Evolutionary conservation across 2,888 invertebrate genomes (phyloP), one percentile per base, ranked within the genome.

Genomic region (Zeuzera pyrina): DNA sequence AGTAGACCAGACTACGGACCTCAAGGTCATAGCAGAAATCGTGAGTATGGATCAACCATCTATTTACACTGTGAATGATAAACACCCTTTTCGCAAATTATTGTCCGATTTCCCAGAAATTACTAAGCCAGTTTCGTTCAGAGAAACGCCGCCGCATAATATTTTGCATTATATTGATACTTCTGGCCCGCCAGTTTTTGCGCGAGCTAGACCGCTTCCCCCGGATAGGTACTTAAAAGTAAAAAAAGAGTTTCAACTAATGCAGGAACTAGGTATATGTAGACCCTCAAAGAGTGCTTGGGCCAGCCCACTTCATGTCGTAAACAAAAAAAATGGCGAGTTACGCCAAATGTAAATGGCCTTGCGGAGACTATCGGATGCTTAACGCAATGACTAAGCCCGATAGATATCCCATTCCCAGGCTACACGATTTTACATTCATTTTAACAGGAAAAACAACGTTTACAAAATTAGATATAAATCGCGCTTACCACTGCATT

Each of bases 401-500:
- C 12, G 35, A 35, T 25, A 15, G 28, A 8, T 35, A 35, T 13
- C 31, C 35, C 10, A 28, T 30, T 2, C 33, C 39, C 1, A 15
- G 33, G 11, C 6, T 39, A 15, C 19, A 25, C 7, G 36, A 37
- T 26, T 33, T 28, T 15, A 33, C 28, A 3, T 33, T 30, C 15
- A 19, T 33, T 11, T 11, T 30, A 13, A 26, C 7, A 6, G 27
- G 27, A 12, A 12, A 12, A 11, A 12, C 8, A 12, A 16, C 21
- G 6, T 33, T 22, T 13, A 12, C 21, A 13, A 15, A 10, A 14
- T 10, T 33, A 3, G 52, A 58, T 34, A 30, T 59, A 2, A 27
- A 36, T 2, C 28, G 38, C 28, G 66, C 65, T 1, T 71, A 53
- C 33, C 43, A 61, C 32, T 56, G 65, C 15, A 64, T 71, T 15